Evolutionary conservation across 2,113 vertebrate species (phyloP).

Genomic region (Danionella cerebrum): DNA sequence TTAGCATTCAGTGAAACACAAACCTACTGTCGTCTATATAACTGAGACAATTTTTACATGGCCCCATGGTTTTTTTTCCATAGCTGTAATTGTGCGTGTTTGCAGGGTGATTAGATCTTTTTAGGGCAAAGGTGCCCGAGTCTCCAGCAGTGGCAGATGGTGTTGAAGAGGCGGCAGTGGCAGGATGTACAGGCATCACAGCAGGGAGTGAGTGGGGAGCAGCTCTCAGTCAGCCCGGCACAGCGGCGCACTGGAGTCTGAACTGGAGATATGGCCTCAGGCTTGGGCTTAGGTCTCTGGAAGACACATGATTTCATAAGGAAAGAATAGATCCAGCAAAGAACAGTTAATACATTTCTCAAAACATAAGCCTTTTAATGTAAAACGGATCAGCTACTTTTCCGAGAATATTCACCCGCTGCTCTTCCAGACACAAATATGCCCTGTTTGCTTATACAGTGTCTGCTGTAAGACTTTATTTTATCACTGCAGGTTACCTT

Average conservation of each 20-base stretch:
- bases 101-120: conserved; percentile 44
- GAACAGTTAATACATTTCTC: background rate
- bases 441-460: too few relatives aligned
- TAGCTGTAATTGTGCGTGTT: background rate
- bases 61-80: too few relatives aligned
- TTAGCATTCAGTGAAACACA: too few relatives aligned
- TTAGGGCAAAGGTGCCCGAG: conserved; percentile 50
- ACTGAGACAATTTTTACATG: background rate
- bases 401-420: background rate
- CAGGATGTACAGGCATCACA: conserved; percentile 66
- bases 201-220: conserved; percentile 50
- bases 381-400: background rate
- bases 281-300: conserved; percentile 41
- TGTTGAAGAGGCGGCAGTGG: conserved; percentile 68
- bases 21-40: background rate
- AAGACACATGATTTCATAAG: conserved; percentile 9
- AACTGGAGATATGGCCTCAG: background rate
- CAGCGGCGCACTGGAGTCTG: conserved; percentile 48
- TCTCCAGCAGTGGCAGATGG: conserved; percentile 69
- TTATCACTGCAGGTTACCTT: too few relatives aligned
- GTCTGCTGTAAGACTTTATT: too few relatives aligned
- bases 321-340: background rate
- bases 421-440: too few relatives aligned
- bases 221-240: conserved; percentile 55
- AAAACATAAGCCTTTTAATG: background rate